A percentile compares a stretch with the other conserved stretches of the same genome.
Evolutionary conservation across 2,888 invertebrate species (phyloP).

Genomic region (Chymomyza amoena): DNA sequence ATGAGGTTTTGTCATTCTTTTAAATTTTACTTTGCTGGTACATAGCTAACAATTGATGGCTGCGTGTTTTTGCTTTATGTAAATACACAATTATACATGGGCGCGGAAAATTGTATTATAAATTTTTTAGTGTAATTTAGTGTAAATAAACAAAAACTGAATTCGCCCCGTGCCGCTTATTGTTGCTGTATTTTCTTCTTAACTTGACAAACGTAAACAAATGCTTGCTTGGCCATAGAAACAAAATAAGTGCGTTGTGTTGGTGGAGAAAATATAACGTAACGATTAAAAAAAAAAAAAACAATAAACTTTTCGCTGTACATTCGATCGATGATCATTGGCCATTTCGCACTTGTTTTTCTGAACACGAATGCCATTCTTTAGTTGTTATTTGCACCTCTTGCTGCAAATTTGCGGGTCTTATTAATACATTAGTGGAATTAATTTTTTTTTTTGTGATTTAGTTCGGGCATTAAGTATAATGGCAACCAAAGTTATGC

Average conservation of each 20-base stretch:
- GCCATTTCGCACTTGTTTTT: constrained; percentile 11
- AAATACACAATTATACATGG: neutral
- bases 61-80: neutral
- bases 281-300: constrained; percentile 17
- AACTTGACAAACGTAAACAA: constrained; percentile 43
- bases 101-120: neutral
- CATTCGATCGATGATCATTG: constrained; percentile 44
- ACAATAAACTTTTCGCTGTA: constrained; percentile 25
- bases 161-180: constrained; percentile 22
- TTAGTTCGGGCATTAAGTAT: neutral
- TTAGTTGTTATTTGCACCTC: neutral
- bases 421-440: neutral
- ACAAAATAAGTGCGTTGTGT: neutral
- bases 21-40: no score
- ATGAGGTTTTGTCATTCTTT: no score
- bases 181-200: constrained; percentile 36
- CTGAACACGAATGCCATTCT: neutral
- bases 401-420: neutral
- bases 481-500: neutral
- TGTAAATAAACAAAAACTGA: constrained; percentile 53
- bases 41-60: no score
- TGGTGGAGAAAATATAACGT: neutral
- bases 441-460: neutral
- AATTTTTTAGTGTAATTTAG: constrained; percentile 56
- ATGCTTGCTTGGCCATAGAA: constrained; percentile 41